phyloP scores from a whole-genome alignment of 2,797 vertebrate species.

The Enteromius viviparus region DNA sequence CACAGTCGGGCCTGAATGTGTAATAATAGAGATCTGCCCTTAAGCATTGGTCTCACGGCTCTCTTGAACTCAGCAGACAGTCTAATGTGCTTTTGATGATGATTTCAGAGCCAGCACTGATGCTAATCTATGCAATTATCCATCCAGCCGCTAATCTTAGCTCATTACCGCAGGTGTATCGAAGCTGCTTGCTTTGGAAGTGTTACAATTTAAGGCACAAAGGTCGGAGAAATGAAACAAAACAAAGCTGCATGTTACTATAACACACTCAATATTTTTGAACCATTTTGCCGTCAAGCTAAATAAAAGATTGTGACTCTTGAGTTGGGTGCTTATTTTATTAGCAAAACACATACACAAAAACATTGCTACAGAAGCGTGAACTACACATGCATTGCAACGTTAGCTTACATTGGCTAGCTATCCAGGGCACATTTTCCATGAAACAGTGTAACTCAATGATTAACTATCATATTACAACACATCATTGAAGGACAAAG shows the following conservation, averaged over 20 bases:
- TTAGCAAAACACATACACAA: background rate
- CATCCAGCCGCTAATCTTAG: background rate
- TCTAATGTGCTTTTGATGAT: constrained; percentile 39
- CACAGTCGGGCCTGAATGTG: constrained; percentile 52
- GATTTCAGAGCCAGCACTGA: constrained; percentile 14
- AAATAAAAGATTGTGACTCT: background rate
- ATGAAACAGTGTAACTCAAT: background rate
- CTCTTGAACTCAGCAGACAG: constrained; percentile 48
- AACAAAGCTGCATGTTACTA: background rate
- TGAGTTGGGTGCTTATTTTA: background rate
- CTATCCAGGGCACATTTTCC: background rate
- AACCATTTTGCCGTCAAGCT: background rate
- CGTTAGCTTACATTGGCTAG: background rate
- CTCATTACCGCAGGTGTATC: background rate
- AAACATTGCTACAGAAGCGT: background rate
- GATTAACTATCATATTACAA: background rate
- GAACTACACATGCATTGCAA: background rate
- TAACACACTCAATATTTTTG: background rate
- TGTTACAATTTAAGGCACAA: background rate
- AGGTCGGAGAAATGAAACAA: background rate
- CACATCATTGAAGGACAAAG: background rate
- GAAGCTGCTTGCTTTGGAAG: constrained; percentile 29
- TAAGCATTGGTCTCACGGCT: constrained; percentile 46
- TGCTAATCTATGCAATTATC: constrained; percentile 1
- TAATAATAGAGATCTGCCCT: constrained; percentile 61